Base-by-base conservation (phyloP, 1,140 invertebrate species). In the Drosophila albomicans region DNA sequence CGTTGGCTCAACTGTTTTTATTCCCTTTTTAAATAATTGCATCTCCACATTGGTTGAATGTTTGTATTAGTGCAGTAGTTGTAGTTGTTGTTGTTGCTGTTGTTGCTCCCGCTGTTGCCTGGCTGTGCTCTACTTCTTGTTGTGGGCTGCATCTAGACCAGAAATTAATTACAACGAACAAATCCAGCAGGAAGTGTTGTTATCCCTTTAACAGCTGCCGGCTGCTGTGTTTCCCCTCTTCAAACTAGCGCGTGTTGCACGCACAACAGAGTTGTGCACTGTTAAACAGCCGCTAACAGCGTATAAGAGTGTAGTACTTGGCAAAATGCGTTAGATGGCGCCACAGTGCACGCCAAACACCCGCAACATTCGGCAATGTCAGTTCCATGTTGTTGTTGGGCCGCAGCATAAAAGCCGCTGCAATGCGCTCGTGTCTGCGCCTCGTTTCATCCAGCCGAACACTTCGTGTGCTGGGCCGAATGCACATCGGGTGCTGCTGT, bases 151-250 rank as follows among this genome's bases (percentile, higher is more conserved):
- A 58, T 20, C 52, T 5, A 35, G 25, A 58, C 20, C 64, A 49
- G 57, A 73, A 61, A 61, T 69, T 74, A 62, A 74, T 69, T 74
- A 73, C 64, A 68, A 32, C 54, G 54, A 52, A 54, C 38, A 58
- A 58, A 25, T 16, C 20, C 20, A 25, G 20, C 63, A 45, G 51
- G 43, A 38, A 16, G 41, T n/a, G 20, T 62, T 49, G 16, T 41
- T 25, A 3, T 41, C 30, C 4, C 8, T 15, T 46, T 63, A 56
- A 49, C 59, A 64, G 61, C 52, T 20, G 57, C 65, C 52, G 41
- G 35, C 48, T 32, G 48, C 46, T 45, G 30, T 48, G 15, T 68
- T 70, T 11, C 73, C 66, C 78, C 54, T 69, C 20, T 11, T 41
- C 69, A 57, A 76, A 62, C 74, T 28, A 1, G 32, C 8, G n/a